Evolutionary conservation across 1,140 invertebrate genomes (phyloP).

Genomic region (Tetraneura akinire): DNA sequence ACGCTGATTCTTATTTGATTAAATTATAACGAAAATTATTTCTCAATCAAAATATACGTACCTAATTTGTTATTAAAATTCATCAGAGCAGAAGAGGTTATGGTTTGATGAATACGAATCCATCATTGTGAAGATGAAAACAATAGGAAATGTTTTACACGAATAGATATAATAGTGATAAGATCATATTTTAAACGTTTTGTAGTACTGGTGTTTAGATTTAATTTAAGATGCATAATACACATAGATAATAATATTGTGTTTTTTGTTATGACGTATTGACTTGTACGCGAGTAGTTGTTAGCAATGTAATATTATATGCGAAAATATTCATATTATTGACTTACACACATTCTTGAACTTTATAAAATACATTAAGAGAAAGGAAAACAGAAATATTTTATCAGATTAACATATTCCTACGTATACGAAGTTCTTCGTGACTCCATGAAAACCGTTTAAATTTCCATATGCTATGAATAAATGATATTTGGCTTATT

Average conservation of each 20-base stretch:
- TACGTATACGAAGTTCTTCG: background rate
- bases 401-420: constrained; percentile 13
- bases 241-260: background rate
- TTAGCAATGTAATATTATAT: constrained; percentile 22
- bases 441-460: background rate
- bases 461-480: background rate
- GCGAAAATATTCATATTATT: background rate
- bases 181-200: background rate
- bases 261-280: background rate
- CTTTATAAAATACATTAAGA: constrained; percentile 4
- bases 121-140: constrained; percentile 23
- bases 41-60: constrained; percentile 5
- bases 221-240: background rate
- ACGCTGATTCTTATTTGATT: background rate
- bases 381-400: constrained; percentile 25
- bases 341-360: constrained; percentile 25
- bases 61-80: constrained; percentile 25
- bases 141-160: constrained; percentile 27
- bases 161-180: constrained; percentile 18
- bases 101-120: constrained; percentile 5
- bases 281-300: too few species aligned
- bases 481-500: background rate
- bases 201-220: background rate
- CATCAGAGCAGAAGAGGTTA: constrained; percentile 31
- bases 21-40: constrained; percentile 16